Percentiles rank a stretch among this genome's conserved stretches.
Conservation (phyloP, 2,888 invertebrate genomes). For the Apodemia zela region DNA sequence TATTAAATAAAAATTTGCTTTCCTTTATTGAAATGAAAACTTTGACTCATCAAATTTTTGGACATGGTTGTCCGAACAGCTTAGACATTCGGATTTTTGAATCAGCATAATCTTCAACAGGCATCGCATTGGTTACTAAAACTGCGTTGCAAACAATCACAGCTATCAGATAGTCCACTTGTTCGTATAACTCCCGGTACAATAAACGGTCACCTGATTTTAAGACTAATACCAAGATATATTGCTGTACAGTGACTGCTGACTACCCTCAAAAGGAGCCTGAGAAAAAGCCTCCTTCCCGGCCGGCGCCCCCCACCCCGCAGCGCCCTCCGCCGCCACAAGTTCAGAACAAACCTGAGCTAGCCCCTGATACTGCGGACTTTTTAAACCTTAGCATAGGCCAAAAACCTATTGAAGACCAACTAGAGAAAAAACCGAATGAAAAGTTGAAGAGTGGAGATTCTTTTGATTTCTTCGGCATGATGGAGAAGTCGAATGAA, state of each 20-base stretch:
- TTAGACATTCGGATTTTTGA: too few species aligned
- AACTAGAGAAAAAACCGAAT: constrained; percentile 35
- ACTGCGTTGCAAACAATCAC: too few species aligned
- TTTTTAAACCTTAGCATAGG: constrained; percentile 52
- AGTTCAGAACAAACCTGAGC: constrained; percentile 28
- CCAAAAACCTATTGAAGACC: constrained; percentile 33
- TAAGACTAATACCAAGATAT: too few species aligned
- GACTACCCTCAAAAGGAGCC: constrained; percentile 50
- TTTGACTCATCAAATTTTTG: too few species aligned
- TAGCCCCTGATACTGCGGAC: constrained; percentile 46
- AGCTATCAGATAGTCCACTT: too few species aligned
- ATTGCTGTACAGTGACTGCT: constrained; percentile 50
- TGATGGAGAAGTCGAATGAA: constrained; percentile 76
- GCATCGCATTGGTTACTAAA: too few species aligned
- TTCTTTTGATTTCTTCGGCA: constrained; percentile 81
- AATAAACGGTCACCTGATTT: too few species aligned
- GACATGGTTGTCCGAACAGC: too few species aligned
- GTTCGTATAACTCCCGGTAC: too few species aligned
- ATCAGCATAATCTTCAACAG: too few species aligned
- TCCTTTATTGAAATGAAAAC: too few species aligned
- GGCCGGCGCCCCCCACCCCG: constrained; percentile 38
- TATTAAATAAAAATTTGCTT: too few species aligned
- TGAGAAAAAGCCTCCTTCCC: constrained; percentile 52
- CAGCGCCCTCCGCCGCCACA: constrained; percentile 40
- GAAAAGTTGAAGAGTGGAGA: constrained; percentile 60